Evolutionary conservation across 2,113 vertebrate genomes (phyloP).

Genomic region (Proteles cristata): DNA sequence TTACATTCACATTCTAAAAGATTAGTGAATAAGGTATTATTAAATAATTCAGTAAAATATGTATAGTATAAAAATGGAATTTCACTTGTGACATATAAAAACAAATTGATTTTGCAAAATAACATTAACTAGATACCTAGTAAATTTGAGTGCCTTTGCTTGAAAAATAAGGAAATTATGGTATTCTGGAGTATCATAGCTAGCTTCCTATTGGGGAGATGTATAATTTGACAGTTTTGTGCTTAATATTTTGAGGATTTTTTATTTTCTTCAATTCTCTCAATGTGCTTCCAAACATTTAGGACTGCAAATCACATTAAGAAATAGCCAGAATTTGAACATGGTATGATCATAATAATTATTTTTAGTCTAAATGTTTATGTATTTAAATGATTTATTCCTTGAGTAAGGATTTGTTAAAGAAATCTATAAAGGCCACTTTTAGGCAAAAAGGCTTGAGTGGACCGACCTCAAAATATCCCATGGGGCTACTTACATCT

Average conservation of each 20-base stretch:
- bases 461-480: not conserved
- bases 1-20: not conserved
- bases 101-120: slow-evolving; percentile 45
- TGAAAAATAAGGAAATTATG: slow-evolving; percentile 35
- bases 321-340: slow-evolving; percentile 68
- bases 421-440: not conserved
- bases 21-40: not conserved
- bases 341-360: slow-evolving; percentile 50
- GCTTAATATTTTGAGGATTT: slow-evolving; percentile 81
- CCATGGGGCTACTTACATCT: not conserved
- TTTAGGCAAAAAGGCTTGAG: not conserved
- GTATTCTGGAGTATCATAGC: not conserved
- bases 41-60: slow-evolving; percentile 47
- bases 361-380: slow-evolving; percentile 73
- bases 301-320: slow-evolving; percentile 73
- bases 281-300: slow-evolving; percentile 67
- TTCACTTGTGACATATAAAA: not conserved
- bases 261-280: slow-evolving; percentile 78
- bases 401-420: slow-evolving; percentile 65
- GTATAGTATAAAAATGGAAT: not conserved
- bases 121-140: not conserved
- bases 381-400: slow-evolving; percentile 63
- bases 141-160: not conserved
- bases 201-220: slow-evolving; percentile 66
- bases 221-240: slow-evolving; percentile 59